phyloP scores from a whole-genome alignment of 1,140 invertebrate species.

The Charaxes varanes region DNA sequence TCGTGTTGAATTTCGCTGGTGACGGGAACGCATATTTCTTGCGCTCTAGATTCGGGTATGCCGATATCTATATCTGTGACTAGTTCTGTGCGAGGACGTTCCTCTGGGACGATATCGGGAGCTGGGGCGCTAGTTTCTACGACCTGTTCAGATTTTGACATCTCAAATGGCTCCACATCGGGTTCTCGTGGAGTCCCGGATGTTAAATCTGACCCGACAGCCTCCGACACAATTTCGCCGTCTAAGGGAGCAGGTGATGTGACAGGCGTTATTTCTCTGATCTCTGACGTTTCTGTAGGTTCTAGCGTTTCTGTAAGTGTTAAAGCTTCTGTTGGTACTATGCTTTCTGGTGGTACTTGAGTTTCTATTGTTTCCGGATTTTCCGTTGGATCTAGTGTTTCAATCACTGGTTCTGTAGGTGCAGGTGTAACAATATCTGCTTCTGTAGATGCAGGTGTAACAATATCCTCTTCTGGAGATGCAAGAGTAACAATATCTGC shows the following conservation, averaged over 20 bases:
- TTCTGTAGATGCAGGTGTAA: constrained; percentile 7
- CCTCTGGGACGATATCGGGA: constrained; percentile 51
- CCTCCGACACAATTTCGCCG: constrained; percentile 4
- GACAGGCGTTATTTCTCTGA: not conserved
- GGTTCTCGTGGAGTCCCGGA: constrained; percentile 14
- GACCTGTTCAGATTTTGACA: constrained; percentile 4
- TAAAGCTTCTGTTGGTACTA: too few species aligned
- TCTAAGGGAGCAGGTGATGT: constrained; percentile 7
- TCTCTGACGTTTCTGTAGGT: too few species aligned
- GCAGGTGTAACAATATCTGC: too few species aligned
- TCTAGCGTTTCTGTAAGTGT: too few species aligned
- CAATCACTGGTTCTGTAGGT: too few species aligned
- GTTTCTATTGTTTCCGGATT: too few species aligned
- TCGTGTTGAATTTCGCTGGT: constrained; percentile 47
- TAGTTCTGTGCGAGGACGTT: constrained; percentile 38
- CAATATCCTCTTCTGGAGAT: too few species aligned
- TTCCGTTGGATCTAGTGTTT: too few species aligned
- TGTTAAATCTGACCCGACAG: constrained; percentile 12
- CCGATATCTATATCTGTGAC: constrained; percentile 59
- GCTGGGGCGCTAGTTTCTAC: constrained; percentile 30
- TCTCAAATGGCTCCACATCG: not conserved
- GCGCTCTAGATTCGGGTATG: constrained; percentile 53
- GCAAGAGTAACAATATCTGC: too few species aligned
- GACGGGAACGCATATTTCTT: constrained; percentile 59
- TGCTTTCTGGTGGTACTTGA: too few species aligned